Evolutionary conservation across 2,888 invertebrate species (phyloP).

Genomic region (Linnaemya vulpina): DNA sequence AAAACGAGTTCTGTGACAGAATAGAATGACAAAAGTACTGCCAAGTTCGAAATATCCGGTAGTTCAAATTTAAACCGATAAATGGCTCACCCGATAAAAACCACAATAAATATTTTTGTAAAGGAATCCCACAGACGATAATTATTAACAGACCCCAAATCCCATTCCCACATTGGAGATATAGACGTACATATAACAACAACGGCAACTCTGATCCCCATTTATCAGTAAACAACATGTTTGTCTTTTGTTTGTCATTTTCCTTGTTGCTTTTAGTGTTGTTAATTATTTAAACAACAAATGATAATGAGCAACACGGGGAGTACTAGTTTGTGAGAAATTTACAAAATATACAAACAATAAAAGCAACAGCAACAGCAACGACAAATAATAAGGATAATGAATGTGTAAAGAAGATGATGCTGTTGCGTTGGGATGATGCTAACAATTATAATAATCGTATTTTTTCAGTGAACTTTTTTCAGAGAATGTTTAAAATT

Average conservation of each 20-base stretch:
- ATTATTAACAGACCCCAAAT: too few relatives aligned
- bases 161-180: too few relatives aligned
- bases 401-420: not conserved
- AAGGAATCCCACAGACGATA: too few relatives aligned
- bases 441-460: conserved; percentile 13
- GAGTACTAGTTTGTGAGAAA: conserved; percentile 61
- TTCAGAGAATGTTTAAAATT: conserved; percentile 11
- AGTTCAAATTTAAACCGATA: too few relatives aligned
- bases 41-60: too few relatives aligned
- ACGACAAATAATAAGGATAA: conserved; percentile 32
- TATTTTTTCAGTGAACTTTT: conserved; percentile 17
- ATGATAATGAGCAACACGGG: conserved; percentile 70
- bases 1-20: too few relatives aligned
- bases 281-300: conserved; percentile 62
- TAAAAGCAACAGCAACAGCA: not conserved
- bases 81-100: too few relatives aligned
- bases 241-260: conserved; percentile 31
- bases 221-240: conserved; percentile 10
- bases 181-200: too few relatives aligned
- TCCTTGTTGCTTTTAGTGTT: conserved; percentile 20
- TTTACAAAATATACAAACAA: too few relatives aligned
- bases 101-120: too few relatives aligned
- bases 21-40: too few relatives aligned
- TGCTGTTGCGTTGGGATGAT: not conserved
- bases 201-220: not conserved